These are phyloP conservation scores for Caenorhabditis parvicauda DNA, from an alignment of 2,888 invertebrate species.

Conservation along the genomic window DNA sequence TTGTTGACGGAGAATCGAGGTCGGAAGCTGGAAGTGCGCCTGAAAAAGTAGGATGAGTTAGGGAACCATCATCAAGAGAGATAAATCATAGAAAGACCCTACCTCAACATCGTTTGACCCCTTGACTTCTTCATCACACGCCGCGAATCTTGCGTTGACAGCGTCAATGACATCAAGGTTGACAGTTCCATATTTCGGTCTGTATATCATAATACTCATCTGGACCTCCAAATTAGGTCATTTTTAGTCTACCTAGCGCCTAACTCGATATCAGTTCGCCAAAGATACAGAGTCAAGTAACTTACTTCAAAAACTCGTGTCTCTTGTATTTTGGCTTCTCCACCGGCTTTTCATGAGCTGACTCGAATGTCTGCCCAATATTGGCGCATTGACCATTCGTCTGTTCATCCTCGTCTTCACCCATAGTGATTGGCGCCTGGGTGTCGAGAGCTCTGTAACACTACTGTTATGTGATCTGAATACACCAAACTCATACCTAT, in stretches of 20 bases:
- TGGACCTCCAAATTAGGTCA: too few relatives aligned
- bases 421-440: constrained; percentile 61
- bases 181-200: constrained; percentile 61
- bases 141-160: constrained; percentile 61
- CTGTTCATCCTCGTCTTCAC: constrained; percentile 62
- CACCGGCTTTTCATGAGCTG: constrained; percentile 31
- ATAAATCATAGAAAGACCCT: background rate
- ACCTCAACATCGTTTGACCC: constrained; percentile 40
- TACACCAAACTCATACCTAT: constrained; percentile 9
- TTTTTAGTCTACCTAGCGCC: background rate
- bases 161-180: constrained; percentile 61
- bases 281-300: background rate
- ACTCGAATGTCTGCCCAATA: constrained; percentile 30
- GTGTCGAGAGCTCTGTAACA: constrained; percentile 45
- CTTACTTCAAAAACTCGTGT: constrained; percentile 62
- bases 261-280: background rate
- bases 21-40: constrained; percentile 47
- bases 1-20: constrained; percentile 30
- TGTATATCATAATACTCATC: constrained; percentile 21
- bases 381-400: constrained; percentile 50
- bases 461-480: background rate
- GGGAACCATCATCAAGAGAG: background rate
- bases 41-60: constrained; percentile 1
- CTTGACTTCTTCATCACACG: constrained; percentile 42
- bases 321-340: constrained; percentile 62